phyloP scores from a whole-genome alignment of 2,797 vertebrate species.

The Takifugu rubripes region DNA sequence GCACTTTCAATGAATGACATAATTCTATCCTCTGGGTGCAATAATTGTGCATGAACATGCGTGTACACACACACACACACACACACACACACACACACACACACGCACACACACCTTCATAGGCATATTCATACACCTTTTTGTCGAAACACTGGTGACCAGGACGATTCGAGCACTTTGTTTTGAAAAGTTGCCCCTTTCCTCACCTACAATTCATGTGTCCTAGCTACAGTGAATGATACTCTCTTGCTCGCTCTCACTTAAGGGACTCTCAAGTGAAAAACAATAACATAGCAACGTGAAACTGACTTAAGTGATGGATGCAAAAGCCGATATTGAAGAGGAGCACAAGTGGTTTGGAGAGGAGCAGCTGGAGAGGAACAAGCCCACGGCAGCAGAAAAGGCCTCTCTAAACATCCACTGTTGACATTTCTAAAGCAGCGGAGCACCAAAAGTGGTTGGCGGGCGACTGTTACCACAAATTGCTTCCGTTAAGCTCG shows the following conservation, averaged over 20 bases:
- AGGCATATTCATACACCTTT: background rate
- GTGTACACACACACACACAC: slow-evolving; percentile 3
- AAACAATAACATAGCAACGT: slow-evolving; percentile 47
- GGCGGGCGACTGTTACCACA: slow-evolving; percentile 57
- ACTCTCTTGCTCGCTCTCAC: slow-evolving; percentile 16
- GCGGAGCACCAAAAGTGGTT: slow-evolving; percentile 32
- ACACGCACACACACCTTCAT: slow-evolving; percentile 4
- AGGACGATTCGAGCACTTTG: background rate
- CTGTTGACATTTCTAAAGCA: slow-evolving; percentile 61
- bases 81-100: slow-evolving; percentile 4
- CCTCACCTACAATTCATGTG: slow-evolving; percentile 16
- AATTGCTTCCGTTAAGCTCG: slow-evolving; percentile 59
- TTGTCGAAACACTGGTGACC: background rate
- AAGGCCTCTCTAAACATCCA: slow-evolving; percentile 66
- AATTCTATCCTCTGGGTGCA: too few species aligned
- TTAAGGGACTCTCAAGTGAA: slow-evolving; percentile 46
- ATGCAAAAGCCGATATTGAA: slow-evolving; percentile 39
- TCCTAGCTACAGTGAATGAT: slow-evolving; percentile 22
- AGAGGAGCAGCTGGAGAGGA: slow-evolving; percentile 49
- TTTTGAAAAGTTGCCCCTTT: background rate
- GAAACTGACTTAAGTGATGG: slow-evolving; percentile 14
- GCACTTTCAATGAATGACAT: too few species aligned
- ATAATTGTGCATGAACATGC: background rate
- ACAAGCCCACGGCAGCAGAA: slow-evolving; percentile 38
- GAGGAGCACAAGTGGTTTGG: slow-evolving; percentile 58